Evolutionary conservation across 2,888 invertebrate species (phyloP).

Genomic region (Escarpia spicata): DNA sequence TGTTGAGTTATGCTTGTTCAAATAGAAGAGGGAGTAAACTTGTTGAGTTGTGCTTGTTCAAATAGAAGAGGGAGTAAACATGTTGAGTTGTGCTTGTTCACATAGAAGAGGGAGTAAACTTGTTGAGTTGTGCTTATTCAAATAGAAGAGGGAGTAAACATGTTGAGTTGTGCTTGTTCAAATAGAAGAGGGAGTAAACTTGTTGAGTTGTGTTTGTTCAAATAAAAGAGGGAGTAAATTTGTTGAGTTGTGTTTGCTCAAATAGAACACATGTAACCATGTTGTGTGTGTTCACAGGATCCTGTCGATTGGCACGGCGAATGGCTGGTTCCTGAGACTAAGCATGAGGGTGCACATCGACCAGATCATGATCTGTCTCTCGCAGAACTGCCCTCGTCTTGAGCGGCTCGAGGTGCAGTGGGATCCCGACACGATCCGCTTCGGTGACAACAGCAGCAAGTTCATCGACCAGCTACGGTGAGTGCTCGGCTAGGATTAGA

Average conservation of each 20-base stretch:
- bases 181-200: too few species aligned
- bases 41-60: background rate
- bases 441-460: constrained; percentile 99
- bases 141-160: background rate
- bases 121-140: background rate
- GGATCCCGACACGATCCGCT: constrained; percentile 98
- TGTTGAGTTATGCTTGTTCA: background rate
- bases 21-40: too few species aligned
- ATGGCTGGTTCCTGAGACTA: constrained; percentile 94
- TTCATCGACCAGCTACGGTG: constrained; percentile 93
- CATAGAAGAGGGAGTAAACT: background rate
- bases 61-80: too few species aligned
- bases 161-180: background rate
- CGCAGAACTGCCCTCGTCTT: constrained; percentile 87
- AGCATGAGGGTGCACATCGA: constrained; percentile 83
- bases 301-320: constrained; percentile 95
- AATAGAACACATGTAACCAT: background rate
- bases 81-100: too few species aligned
- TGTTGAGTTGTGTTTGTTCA: background rate
- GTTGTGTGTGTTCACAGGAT: constrained; percentile 74
- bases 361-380: constrained; percentile 96
- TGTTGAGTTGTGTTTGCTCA: background rate
- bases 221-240: background rate
- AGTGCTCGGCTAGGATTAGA: constrained; percentile 19
- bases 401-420: constrained; percentile 94